These are phyloP conservation scores for Blastobasis lacticolella DNA, from an alignment of 2,888 invertebrate species.

Conservation along the genomic window DNA sequence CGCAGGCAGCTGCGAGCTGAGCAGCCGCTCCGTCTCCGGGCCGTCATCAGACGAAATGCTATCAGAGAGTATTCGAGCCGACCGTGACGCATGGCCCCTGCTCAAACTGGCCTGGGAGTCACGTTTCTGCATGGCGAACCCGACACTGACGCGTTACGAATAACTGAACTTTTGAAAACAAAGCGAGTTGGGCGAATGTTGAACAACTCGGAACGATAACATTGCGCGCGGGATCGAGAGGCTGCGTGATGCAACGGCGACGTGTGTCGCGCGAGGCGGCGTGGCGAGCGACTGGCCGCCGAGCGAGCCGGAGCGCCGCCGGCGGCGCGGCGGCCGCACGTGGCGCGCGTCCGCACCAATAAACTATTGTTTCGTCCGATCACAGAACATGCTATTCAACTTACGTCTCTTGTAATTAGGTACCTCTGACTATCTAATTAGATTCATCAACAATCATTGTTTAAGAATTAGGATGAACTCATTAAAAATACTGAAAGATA, in stretches of 20 bases:
- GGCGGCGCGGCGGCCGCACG: slow-evolving; percentile 37
- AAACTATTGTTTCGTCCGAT: neutral
- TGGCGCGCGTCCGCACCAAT: slow-evolving; percentile 28
- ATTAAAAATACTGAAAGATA: too few species aligned
- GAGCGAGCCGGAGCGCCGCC: slow-evolving; percentile 24
- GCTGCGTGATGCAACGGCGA: slow-evolving; percentile 9
- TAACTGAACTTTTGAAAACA: slow-evolving; percentile 25
- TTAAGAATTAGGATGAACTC: too few species aligned
- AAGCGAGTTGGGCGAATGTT: slow-evolving; percentile 29
- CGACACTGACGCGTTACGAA: slow-evolving; percentile 21
- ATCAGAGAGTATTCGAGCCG: slow-evolving; percentile 50
- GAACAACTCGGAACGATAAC: slow-evolving; percentile 17
- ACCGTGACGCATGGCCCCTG: slow-evolving; percentile 39
- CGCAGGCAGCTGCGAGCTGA: slow-evolving; percentile 41
- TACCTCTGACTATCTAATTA: too few species aligned
- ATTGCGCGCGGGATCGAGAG: slow-evolving; percentile 32
- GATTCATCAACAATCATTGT: too few species aligned
- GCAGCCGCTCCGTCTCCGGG: slow-evolving; percentile 58
- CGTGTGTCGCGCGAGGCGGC: slow-evolving; percentile 44
- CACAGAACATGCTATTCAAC: neutral
- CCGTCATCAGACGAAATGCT: slow-evolving; percentile 65
- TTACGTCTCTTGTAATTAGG: too few species aligned
- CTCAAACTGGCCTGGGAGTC: slow-evolving; percentile 42
- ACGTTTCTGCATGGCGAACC: slow-evolving; percentile 48
- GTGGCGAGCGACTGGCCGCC: slow-evolving; percentile 45